Base-by-base conservation (phyloP, 2,797 vertebrate species). In the Alcedo quadribrachys region DNA sequence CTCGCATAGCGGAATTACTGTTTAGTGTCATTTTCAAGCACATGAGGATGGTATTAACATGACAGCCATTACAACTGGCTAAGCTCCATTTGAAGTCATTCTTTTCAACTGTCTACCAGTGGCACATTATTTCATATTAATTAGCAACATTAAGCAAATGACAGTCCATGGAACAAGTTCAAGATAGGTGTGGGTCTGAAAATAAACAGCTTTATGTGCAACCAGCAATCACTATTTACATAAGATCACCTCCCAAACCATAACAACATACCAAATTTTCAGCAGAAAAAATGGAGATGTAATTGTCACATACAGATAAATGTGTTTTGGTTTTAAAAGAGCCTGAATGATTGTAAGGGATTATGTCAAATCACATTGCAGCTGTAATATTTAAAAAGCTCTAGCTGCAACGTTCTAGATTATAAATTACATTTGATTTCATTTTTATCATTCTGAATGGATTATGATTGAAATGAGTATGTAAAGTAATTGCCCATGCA, bases 401-500 rank as follows among this genome's bases (percentile, higher is more conserved):
- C 84, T 94, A 78, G 76, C 84, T 79, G 79, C 90, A 93, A 90
- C 81, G 93, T 94, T 96, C 95, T 92, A 89, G 93, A 92, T 94
- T 94, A 93, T 71, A 96, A 96, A 95, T 85, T 94, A 87, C 88
- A 35, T 94, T 77, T 96, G 94, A 96, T 96, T 96, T 96, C 93
- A 90, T 94, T 95, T 96, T 92, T 94, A 90, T 92, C 92, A 89
- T 89, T 92, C 76, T 96, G 95, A 96, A 95, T 96, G 86, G 93
- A 90, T 95, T 94, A 93, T 96, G 94, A 96, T 96, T 96, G 93
- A 95, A 96, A 96, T 96, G 94, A 96, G 85, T n/a, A 93, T 90
- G 93, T 87, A 53, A 94, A 89, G 93, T 96, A 96, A 96, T 96
- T 95, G 90, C 92, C 86, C 86, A 79, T 93, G 84, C 66, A 92